Percentiles rank a stretch among this genome's conserved stretches.
These are phyloP conservation scores for Zalophus californianus DNA, from an alignment of 2,797 vertebrate species.

Conservation along the genomic window DNA sequence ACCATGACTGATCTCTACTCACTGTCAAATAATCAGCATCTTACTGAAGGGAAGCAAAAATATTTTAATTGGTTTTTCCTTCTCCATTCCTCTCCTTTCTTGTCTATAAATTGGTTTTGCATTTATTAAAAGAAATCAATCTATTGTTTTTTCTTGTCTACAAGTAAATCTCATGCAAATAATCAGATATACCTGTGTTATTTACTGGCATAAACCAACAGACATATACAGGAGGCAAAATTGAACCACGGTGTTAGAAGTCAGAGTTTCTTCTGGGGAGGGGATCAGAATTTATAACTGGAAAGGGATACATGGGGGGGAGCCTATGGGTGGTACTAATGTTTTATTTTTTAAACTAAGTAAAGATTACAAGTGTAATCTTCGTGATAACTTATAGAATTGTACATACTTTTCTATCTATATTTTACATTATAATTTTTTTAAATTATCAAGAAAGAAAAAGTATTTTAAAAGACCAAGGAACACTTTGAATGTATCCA, in stretches of 20 bases:
- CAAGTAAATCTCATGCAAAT: neutral
- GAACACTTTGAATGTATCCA: neutral
- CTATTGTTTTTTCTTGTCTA: neutral
- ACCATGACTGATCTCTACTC: neutral
- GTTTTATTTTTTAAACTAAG: neutral
- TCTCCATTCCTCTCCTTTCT: neutral
- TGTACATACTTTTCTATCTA: neutral
- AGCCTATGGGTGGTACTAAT: neutral
- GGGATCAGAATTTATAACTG: neutral
- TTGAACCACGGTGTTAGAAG: neutral
- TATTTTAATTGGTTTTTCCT: neutral
- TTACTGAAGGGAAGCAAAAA: neutral
- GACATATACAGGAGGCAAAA: neutral
- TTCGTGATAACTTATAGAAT: neutral
- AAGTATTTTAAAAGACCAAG: neutral
- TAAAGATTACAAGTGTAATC: neutral
- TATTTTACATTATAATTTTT: neutral
- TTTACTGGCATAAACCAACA: neutral
- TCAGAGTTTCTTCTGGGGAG: neutral
- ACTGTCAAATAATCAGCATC: neutral
- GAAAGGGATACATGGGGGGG: neutral
- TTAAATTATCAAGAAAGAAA: constrained; percentile 24
- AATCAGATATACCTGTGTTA: neutral
- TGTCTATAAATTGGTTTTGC: neutral
- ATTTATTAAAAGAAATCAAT: neutral